Base-by-base conservation (phyloP, 2,888 invertebrate genomes). In the Meiosimyza platycephala region DNA sequence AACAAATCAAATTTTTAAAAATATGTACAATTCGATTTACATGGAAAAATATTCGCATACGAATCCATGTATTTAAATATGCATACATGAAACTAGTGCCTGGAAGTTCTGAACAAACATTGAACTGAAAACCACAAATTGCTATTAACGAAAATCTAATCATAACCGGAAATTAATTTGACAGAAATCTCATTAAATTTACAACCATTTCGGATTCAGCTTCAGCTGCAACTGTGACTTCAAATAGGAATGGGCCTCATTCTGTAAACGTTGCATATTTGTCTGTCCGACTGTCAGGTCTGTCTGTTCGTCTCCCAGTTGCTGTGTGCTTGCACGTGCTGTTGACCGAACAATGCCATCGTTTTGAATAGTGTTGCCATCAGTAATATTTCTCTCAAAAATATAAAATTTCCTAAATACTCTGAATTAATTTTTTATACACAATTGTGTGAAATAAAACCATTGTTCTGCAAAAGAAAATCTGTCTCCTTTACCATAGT, bases 91-190 rank as follows among this genome's bases (percentile, higher is more conserved):
- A 40, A 40, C n/a, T 59, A 48, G 68, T 51, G 51, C 67, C 22
- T 40, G 40, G 40, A 40, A 47, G 62, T 50, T 11, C n/a, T 28
- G 50, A 40, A 51, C 52, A 70, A 60, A 52, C 52, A 28, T 40
- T 70, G 47, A 22, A 63, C 52, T 63, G 70, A 52, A 40, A 47
- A 84, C 86, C 86, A 80, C 85, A 86, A 86, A 86, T 86, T 86
- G 86, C 85, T 84, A 85, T 86, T 85, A 85, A 84, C 84, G 84
- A 85, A 85, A 86, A 86, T 86, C 86, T 86, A 86, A 86, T 86
- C 86, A 86, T 86, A 84, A 85, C 86, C 86, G 86, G 86, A 86
- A 86, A 86, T 86, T 86, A 86, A 86, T 86, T 86, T 86, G 86
- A 86, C 86, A 86, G 85, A 85, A 86, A 86, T 86, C 86, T 86